Evolutionary conservation across 2,113 vertebrate species (phyloP).

Genomic region (Leucoraja erinaceus): DNA sequence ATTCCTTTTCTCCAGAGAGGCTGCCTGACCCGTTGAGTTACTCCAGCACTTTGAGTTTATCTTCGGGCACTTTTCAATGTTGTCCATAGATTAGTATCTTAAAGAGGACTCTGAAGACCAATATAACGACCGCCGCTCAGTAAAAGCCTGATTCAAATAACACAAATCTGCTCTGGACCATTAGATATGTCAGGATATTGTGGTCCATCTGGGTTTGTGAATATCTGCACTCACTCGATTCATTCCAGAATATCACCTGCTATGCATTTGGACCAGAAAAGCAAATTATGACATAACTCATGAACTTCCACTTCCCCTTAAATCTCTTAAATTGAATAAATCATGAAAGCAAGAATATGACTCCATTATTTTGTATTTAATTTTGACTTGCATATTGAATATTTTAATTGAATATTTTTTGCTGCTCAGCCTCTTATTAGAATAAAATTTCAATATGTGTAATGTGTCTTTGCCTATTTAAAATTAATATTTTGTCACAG

Average conservation of each 20-base stretch:
- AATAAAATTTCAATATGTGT: neutral
- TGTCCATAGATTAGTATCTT: neutral
- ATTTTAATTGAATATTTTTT: neutral
- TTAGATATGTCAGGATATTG: neutral
- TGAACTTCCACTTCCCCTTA: conserved; percentile 6
- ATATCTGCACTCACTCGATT: neutral
- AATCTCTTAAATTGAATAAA: neutral
- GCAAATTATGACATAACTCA: neutral
- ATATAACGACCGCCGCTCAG: too few species aligned
- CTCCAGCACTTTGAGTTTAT: too few species aligned
- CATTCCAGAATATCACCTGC: neutral
- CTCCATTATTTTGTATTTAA: conserved; percentile 9
- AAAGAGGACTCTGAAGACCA: neutral
- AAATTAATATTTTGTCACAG: conserved; percentile 5
- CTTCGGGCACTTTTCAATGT: neutral
- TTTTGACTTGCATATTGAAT: neutral
- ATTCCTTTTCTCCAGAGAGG: too few species aligned
- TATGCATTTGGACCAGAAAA: neutral
- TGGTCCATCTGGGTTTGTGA: neutral
- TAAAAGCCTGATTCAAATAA: neutral
- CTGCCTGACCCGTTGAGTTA: too few species aligned
- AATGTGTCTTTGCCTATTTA: neutral
- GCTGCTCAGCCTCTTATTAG: neutral
- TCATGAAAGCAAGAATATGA: neutral
- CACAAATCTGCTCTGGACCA: too few species aligned